Evolutionary conservation across 2,888 invertebrate genomes (phyloP), one percentile per base, ranked within the genome.

Genomic region (Mamestra brassicae): DNA sequence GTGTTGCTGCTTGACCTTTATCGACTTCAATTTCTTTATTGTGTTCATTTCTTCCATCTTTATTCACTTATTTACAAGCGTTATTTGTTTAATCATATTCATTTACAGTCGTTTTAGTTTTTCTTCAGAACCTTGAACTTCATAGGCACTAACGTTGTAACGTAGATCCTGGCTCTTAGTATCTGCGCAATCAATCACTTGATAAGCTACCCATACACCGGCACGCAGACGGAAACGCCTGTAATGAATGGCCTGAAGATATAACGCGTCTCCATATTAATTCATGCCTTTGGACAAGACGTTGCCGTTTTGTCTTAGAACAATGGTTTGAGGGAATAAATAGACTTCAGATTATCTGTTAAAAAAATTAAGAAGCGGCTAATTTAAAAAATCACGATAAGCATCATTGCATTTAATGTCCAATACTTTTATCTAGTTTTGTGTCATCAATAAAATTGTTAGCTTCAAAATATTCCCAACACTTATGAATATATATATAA

Each of bases 141-240:
- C 70, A 67, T 70, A 64, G 13, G 26, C 62, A 66, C 74, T 76
- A 58, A 74, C 63, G 72, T 65, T 71, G 64, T 71, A 52, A 62
- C 81, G 42, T 84, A 84, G 84, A 81, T 84, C 80, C 76, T 73
- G 72, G 76, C 55, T 78, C 76, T 81, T 76, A 84, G 81, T 86
- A 87, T 88, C 88, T 63, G 64, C 38, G 80, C 87, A 86, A 88
- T 87, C 87, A 88, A 87, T 87, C 87, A 86, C 85, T 80, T 76
- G 87, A 87, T 87, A 88, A 87, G 88, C 88, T 81, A 80, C 85
- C 88, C 78, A 86, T 80, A 86, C 76, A 84, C 62, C 69, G 76
- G 78, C 79, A 80, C 87, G 86, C 87, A 88, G 87, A 85, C 87
- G 88, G 87, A 88, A 87, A 76, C 75, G 67, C 34, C 76, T 65